Evolutionary conservation across 2,113 vertebrate species (phyloP).

Genomic region (Lamprologus ornatipinnis): DNA sequence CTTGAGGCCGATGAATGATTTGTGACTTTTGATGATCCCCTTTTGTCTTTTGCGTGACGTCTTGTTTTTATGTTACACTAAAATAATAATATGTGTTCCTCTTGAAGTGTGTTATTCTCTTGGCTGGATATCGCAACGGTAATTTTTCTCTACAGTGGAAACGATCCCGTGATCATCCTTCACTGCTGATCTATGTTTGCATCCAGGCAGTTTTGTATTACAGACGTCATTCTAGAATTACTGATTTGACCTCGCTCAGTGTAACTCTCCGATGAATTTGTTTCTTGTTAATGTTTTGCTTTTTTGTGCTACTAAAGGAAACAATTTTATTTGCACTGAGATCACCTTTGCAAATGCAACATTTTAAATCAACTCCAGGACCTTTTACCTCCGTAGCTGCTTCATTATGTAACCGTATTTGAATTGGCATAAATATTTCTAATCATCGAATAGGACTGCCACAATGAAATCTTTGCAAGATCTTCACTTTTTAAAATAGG

Average conservation of each 20-base stretch:
- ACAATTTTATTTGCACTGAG: rapidly evolving
- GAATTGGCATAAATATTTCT: background rate
- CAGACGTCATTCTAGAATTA: background rate
- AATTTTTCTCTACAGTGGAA: background rate
- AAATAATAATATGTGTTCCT: background rate
- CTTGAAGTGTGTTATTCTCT: background rate
- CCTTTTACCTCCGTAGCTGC: background rate
- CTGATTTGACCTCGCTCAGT: background rate
- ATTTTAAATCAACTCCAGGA: background rate
- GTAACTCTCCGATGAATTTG: background rate
- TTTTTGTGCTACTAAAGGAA: background rate
- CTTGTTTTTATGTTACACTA: background rate
- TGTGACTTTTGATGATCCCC: background rate
- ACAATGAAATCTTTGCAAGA: background rate
- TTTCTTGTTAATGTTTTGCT: background rate
- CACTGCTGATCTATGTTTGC: background rate
- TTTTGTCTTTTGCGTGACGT: background rate
- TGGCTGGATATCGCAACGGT: rapidly evolving
- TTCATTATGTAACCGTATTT: background rate
- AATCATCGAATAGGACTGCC: background rate
- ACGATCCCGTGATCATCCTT: background rate
- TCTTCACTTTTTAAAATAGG: background rate
- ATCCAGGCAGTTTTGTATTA: background rate
- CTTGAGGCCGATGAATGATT: background rate
- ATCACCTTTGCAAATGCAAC: background rate